A percentile compares a stretch with the other conserved stretches of the same genome.
Evolutionary conservation across 2,888 invertebrate genomes (phyloP).

Genomic region (Drosophila quinaria): DNA sequence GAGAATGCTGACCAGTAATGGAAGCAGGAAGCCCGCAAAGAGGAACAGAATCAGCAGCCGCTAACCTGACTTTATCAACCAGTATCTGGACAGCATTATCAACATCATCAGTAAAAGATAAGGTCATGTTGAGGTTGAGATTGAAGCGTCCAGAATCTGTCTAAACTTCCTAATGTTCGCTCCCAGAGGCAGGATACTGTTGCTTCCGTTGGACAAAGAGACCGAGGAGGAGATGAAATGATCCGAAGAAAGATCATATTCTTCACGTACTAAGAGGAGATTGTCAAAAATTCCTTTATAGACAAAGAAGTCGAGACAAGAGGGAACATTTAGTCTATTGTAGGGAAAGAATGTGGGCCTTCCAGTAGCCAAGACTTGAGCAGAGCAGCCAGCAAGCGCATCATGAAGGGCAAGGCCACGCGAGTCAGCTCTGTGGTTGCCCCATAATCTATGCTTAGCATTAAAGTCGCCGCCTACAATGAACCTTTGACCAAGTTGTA

Average conservation of each 20-base stretch:
- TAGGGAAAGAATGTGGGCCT: too few relatives aligned
- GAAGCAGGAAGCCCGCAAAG: too few relatives aligned
- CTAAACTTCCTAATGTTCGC: not conserved
- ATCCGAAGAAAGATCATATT: not conserved
- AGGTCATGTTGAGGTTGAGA: not conserved
- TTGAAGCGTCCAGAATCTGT: not conserved
- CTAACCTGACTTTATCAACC: not conserved
- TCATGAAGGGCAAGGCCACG: not conserved
- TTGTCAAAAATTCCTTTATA: too few relatives aligned
- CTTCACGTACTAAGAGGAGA: not conserved
- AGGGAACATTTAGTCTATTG: too few relatives aligned
- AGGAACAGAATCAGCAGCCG: too few relatives aligned
- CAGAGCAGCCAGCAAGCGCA: too few relatives aligned
- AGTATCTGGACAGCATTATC: not conserved
- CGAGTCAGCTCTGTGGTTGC: not conserved
- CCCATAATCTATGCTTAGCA: not conserved
- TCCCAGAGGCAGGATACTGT: not conserved
- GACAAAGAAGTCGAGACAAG: too few relatives aligned
- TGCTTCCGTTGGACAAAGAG: not conserved
- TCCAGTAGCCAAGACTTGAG: too few relatives aligned
- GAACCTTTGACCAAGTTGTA: too few relatives aligned
- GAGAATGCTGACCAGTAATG: too few relatives aligned
- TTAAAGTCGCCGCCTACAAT: not conserved
- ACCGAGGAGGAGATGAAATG: not conserved
- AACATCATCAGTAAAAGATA: not conserved